These are phyloP conservation scores for Thinocorus orbignyianus DNA, from an alignment of 2,113 vertebrate species.

Conservation along the genomic window DNA sequence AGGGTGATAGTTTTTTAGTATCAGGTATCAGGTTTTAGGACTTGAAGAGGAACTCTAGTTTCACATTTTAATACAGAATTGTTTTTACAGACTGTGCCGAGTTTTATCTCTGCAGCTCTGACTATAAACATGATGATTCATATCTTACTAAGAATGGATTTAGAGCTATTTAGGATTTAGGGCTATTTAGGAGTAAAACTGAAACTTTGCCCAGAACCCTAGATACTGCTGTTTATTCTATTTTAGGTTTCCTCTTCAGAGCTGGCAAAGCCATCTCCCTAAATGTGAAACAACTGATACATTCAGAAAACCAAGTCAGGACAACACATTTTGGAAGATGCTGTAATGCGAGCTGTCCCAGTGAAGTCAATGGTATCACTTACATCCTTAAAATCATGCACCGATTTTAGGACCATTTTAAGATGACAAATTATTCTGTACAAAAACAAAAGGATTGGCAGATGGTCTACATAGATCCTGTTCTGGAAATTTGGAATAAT, in stretches of 20 bases:
- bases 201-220: constrained; percentile 30
- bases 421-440: background rate
- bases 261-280: background rate
- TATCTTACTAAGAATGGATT: constrained; percentile 11
- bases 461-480: background rate
- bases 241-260: background rate
- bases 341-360: rapidly evolving
- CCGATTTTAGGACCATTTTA: background rate
- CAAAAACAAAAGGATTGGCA: background rate
- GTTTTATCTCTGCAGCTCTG: constrained; percentile 32
- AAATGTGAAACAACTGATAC: background rate
- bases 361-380: background rate
- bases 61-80: constrained; percentile 13
- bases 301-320: background rate
- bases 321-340: background rate
- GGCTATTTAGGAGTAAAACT: constrained; percentile 23
- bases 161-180: constrained; percentile 21
- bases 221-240: background rate
- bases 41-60: background rate
- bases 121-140: constrained; percentile 51
- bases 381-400: background rate
- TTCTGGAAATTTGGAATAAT: background rate
- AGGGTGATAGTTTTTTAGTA: background rate
- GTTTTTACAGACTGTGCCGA: constrained; percentile 4
- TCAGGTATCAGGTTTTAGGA: constrained; percentile 9